Evolutionary conservation across 2,113 vertebrate genomes (phyloP).

Genomic region (Bufo bufo): DNA sequence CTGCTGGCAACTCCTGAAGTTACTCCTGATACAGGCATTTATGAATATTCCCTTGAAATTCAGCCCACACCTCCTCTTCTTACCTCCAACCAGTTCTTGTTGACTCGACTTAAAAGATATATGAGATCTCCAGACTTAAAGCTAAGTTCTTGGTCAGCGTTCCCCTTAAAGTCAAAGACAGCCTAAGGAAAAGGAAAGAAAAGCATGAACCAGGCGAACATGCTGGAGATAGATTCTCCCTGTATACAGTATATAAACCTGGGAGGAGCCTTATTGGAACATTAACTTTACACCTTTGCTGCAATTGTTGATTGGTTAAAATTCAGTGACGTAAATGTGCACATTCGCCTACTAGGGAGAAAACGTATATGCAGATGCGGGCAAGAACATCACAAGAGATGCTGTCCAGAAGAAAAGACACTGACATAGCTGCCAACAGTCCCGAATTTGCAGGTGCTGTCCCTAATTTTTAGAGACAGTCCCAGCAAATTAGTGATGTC

Average conservation of each 20-base stretch:
- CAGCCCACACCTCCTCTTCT: slow-evolving; percentile 51
- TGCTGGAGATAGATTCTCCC: not conserved
- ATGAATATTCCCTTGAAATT: not conserved
- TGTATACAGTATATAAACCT: not conserved
- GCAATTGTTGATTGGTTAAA: not conserved
- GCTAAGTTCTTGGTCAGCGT: slow-evolving; percentile 83
- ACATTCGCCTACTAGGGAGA: too few species aligned
- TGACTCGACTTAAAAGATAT: slow-evolving; percentile 90
- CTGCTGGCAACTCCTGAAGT: too few species aligned
- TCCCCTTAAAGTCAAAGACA: slow-evolving; percentile 89
- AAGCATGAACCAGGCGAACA: not conserved
- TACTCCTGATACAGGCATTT: not conserved
- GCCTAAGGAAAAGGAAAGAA: slow-evolving; percentile 73
- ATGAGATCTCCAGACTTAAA: slow-evolving; percentile 91
- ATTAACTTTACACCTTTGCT: not conserved
- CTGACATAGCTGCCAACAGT: too few species aligned
- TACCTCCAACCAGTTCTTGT: slow-evolving; percentile 96
- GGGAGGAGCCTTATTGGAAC: not conserved
- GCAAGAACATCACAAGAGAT: too few species aligned
- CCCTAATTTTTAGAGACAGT: too few species aligned
- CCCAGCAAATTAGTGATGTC: too few species aligned
- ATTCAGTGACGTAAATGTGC: not conserved
- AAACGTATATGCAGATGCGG: too few species aligned
- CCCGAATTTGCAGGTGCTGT: too few species aligned
- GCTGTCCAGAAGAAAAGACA: too few species aligned